These are phyloP conservation scores for Drosophila nr. perissopoda DNA, from an alignment of 2,888 invertebrate species.

Conservation along the genomic window DNA sequence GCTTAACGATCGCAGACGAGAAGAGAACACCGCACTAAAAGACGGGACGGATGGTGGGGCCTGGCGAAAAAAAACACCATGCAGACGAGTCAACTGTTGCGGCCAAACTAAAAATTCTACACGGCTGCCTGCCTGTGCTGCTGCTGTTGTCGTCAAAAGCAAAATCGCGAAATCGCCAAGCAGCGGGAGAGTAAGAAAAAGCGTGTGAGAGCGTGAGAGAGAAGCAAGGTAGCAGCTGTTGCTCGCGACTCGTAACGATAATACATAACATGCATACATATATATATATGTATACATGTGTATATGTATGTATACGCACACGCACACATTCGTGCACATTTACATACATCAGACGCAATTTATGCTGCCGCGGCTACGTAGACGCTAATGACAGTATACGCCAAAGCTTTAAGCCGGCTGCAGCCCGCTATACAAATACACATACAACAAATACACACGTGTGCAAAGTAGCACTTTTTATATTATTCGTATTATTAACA, in stretches of 20 bases:
- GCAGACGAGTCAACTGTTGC: constrained; percentile 79
- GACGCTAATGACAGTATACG: constrained; percentile 36
- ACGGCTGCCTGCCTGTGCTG: constrained; percentile 30
- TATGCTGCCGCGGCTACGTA: constrained; percentile 51
- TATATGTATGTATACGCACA: background rate
- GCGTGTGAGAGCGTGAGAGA: constrained; percentile 23
- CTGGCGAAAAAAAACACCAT: constrained; percentile 56
- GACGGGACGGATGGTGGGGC: constrained; percentile 42
- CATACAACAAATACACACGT: constrained; percentile 35
- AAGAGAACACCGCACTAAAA: constrained; percentile 27
- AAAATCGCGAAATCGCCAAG: constrained; percentile 55
- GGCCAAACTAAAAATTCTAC: constrained; percentile 75
- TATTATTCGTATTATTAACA: constrained; percentile 42
- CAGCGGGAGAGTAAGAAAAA: constrained; percentile 25
- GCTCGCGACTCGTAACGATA: constrained; percentile 56
- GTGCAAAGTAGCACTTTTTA: constrained; percentile 43
- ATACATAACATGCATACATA: constrained; percentile 23
- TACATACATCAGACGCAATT: constrained; percentile 66
- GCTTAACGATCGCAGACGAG: constrained; percentile 61
- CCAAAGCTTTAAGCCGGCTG: constrained; percentile 38
- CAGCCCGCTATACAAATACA: constrained; percentile 2
- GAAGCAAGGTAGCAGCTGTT: constrained; percentile 62
- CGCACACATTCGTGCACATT: constrained; percentile 11
- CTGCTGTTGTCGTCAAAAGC: constrained; percentile 38
- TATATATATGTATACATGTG: background rate